A percentile compares a stretch with the other conserved stretches of the same genome.
These are phyloP conservation scores for Agrenia bidenticulata DNA, from an alignment of 2,888 invertebrate genomes.

Conservation along the genomic window DNA sequence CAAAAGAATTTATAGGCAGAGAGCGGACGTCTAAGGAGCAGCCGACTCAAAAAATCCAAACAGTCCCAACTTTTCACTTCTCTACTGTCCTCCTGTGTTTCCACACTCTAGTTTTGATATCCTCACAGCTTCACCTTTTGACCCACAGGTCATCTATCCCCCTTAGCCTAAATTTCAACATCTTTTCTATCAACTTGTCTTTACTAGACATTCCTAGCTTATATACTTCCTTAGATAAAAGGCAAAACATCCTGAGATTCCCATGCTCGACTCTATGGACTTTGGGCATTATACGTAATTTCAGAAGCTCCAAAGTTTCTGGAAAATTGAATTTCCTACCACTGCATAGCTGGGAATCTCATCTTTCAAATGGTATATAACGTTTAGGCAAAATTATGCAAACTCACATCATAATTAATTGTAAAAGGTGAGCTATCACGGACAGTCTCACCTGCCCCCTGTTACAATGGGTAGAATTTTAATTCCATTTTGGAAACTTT, in stretches of 20 bases:
- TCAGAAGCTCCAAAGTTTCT: background rate
- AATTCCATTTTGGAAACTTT: background rate
- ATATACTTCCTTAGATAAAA: background rate
- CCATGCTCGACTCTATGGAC: background rate
- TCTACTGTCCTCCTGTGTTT: slow-evolving; percentile 22
- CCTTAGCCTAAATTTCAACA: background rate
- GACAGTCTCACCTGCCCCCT: slow-evolving; percentile 2
- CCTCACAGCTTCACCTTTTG: slow-evolving; percentile 6
- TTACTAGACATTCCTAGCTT: slow-evolving; percentile 11
- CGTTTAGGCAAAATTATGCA: slow-evolving; percentile 14
- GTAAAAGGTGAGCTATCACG: background rate
- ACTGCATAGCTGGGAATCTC: background rate
- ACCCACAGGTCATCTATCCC: background rate
- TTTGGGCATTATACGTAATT: slow-evolving; percentile 1
- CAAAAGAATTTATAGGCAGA: slow-evolving; percentile 15
- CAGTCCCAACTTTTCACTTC: slow-evolving; percentile 1
- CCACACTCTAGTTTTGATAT: slow-evolving; percentile 1
- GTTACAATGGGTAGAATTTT: background rate
- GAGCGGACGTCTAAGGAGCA: slow-evolving; percentile 31
- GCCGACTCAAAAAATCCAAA: slow-evolving; percentile 17
- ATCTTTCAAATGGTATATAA: background rate
- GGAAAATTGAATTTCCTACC: background rate
- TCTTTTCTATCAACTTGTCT: slow-evolving; percentile 13
- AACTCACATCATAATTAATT: slow-evolving; percentile 1
- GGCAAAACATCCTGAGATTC: background rate